A percentile compares a stretch with the other conserved stretches of the same genome.
Evolutionary conservation across 2,113 vertebrate species (phyloP).

Genomic region (Pterophyllum scalare): DNA sequence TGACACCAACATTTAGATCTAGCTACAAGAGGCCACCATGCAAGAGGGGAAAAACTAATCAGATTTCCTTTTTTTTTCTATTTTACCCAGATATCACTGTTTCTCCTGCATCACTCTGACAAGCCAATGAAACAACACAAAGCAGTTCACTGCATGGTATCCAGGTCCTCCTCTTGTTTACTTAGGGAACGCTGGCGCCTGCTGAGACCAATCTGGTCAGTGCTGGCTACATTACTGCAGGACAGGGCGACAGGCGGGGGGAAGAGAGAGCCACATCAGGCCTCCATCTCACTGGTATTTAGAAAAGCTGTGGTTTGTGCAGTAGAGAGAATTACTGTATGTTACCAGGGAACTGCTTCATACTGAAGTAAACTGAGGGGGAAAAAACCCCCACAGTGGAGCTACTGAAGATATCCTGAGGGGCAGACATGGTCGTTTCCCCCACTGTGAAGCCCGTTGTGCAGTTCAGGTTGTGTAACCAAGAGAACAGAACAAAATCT

Average conservation of each 20-base stretch:
- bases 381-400: slow-evolving; percentile 17
- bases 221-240: slow-evolving; percentile 31
- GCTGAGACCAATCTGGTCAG: slow-evolving; percentile 54
- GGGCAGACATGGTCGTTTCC: not conserved
- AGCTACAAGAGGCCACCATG: not conserved
- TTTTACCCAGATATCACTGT: not conserved
- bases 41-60: not conserved
- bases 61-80: not conserved
- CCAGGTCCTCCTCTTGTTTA: slow-evolving; percentile 40
- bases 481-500: not conserved
- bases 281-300: slow-evolving; percentile 13
- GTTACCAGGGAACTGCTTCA: slow-evolving; percentile 5
- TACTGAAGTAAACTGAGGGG: not conserved
- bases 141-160: slow-evolving; percentile 29
- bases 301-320: slow-evolving; percentile 37
- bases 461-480: not conserved
- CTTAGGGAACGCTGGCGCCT: slow-evolving; percentile 47
- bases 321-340: slow-evolving; percentile 25
- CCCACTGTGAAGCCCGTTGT: not conserved
- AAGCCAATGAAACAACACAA: slow-evolving; percentile 33
- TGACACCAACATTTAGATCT: too few relatives aligned
- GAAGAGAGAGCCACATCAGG: slow-evolving; percentile 35
- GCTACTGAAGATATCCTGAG: slow-evolving; percentile 3
- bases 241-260: slow-evolving; percentile 24
- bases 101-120: not conserved